These are phyloP conservation scores for Diuraphis noxia DNA, from an alignment of 1,140 invertebrate species.

Conservation along the genomic window DNA sequence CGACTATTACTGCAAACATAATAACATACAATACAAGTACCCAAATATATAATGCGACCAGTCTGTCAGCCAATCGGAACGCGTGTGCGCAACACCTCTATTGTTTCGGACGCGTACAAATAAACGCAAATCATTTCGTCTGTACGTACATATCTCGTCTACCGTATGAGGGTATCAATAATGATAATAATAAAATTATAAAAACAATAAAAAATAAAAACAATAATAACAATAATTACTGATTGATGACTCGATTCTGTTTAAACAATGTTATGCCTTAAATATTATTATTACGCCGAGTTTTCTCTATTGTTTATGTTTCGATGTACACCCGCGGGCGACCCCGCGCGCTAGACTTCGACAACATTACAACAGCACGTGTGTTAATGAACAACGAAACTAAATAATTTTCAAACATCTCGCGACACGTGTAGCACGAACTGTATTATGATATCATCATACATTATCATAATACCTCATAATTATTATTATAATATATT, in stretches of 20 bases:
- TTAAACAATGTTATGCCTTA: constrained; percentile 8
- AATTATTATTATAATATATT: not conserved
- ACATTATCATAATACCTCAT: not conserved
- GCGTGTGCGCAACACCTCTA: not conserved
- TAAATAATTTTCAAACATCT: not conserved
- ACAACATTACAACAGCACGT: not conserved
- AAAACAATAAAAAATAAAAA: not conserved
- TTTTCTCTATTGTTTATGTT: constrained; percentile 13
- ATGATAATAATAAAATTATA: constrained; percentile 9
- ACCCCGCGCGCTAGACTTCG: not conserved
- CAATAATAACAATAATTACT: constrained; percentile 29
- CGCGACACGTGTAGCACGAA: not conserved
- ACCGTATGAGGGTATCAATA: not conserved
- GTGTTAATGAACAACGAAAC: constrained; percentile 14
- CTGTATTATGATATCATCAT: not conserved
- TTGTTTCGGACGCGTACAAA: constrained; percentile 23
- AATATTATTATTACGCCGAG: constrained; percentile 36
- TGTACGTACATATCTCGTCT: not conserved
- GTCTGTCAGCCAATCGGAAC: not conserved
- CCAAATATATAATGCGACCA: not conserved
- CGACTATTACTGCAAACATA: not conserved
- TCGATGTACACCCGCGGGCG: not conserved
- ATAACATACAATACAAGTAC: not conserved
- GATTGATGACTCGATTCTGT: constrained; percentile 46
- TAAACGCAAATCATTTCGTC: constrained; percentile 41